A percentile compares a stretch with the other conserved stretches of the same genome.
Evolutionary conservation across 1,140 invertebrate species (phyloP).

Genomic region (Aplysia californica): DNA sequence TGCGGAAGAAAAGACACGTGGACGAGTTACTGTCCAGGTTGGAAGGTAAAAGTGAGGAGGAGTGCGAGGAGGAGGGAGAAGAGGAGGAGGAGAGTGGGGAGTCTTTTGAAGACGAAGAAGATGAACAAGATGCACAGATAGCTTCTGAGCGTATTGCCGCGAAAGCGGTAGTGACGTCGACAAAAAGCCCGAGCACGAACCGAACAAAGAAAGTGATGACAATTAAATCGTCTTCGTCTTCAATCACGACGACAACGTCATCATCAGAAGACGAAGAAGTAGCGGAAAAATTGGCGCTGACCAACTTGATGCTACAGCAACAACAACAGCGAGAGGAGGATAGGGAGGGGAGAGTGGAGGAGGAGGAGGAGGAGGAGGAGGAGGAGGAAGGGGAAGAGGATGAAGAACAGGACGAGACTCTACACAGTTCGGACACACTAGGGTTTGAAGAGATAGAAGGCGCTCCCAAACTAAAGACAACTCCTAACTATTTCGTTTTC

Average conservation of each 20-base stretch:
- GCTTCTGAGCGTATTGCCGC: too few species aligned
- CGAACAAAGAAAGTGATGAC: neutral
- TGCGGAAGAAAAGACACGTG: neutral
- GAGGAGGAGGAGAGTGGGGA: neutral
- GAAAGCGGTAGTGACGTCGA: neutral
- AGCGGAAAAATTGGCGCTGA: neutral
- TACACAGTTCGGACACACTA: too few species aligned
- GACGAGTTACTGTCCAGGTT: too few species aligned
- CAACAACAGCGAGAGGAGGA: too few species aligned
- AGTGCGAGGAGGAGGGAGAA: neutral
- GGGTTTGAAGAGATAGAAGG: too few species aligned
- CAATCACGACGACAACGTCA: slow-evolving; percentile 8
- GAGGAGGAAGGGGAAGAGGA: neutral
- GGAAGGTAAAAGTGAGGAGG: neutral
- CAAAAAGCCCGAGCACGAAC: neutral
- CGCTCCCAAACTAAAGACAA: too few species aligned
- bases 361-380: neutral
- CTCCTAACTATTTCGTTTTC: neutral
- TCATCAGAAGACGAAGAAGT: slow-evolving; percentile 10
- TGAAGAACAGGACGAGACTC: neutral
- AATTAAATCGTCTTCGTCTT: slow-evolving; percentile 13
- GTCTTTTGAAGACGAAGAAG: neutral
- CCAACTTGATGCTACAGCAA: too few species aligned
- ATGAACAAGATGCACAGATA: too few species aligned
- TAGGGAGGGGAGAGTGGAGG: too few species aligned